Base-by-base conservation (phyloP, 1,140 invertebrate species). In the Mylabris phalerata region DNA sequence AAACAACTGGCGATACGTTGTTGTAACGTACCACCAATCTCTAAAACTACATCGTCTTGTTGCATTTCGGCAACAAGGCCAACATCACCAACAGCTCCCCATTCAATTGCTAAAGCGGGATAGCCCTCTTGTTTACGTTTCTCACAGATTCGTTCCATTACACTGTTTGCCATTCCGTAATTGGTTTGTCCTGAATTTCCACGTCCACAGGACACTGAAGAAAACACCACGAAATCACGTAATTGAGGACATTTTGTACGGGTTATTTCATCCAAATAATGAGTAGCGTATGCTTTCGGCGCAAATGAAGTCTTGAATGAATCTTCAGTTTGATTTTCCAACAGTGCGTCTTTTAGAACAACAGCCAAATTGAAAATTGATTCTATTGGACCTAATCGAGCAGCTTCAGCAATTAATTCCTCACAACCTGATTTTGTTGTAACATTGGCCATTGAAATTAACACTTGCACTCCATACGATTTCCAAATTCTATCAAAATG, bases 291-390 rank as follows among this genome's bases (percentile, higher is more conserved):
- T 4, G 80, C 79, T 67, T 84, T 84, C 0, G 77, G 70, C 26
- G 57, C 73, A 13, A 78, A 73, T 2, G 75, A 78, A 24, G 71
- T 71, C 39, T 71, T 65, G 55, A 78, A 73, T 24, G 61, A 63
- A 0, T 76, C 80, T 69, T 82, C 80, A 0, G 87, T 84, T 75
- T 95, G 92, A 3, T 91, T 92, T 44, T 84, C 83, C 74, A 95
- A 94, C 60, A 60, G 82, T 81, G 63, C 67, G 42, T 84, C 82
- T 51, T 74, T 75, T 3, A 83, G 64, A 25, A 86, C 80, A 55
- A 84, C 84, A 6, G 89, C 89, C 11, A 92, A 73, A 71, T 92
- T 88, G 70, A 91, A 92, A 32, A 92, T 83, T n/a, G 79, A 88
- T 43, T 83, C 86, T 44, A 92, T 77, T 9, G 84, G 83, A 2